Conservation (phyloP, 2,888 invertebrate species). For the Idaea dimidiata region DNA sequence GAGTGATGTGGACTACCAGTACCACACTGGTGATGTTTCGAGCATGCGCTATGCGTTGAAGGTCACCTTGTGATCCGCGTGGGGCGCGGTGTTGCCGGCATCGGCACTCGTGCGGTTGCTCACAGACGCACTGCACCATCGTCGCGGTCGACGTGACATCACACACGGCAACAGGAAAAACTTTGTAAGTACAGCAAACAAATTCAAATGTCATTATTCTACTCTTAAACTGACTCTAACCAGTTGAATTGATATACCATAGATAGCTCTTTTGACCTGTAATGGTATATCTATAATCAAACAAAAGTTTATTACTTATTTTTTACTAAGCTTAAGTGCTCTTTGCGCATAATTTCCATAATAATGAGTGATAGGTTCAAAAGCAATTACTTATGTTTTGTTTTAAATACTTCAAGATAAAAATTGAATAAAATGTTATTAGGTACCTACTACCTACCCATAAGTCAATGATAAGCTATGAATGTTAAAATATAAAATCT, state of each 20-base stretch:
- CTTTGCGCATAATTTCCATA: not conserved
- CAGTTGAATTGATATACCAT: not conserved
- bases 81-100: conserved; percentile 17
- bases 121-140: not conserved
- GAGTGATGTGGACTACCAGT: too few species aligned
- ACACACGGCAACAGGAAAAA: conserved; percentile 35
- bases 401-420: not conserved
- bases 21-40: conserved; percentile 44
- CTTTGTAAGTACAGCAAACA: conserved; percentile 16
- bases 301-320: not conserved
- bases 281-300: not conserved
- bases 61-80: conserved; percentile 63
- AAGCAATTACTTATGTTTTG: not conserved
- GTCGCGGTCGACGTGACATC: conserved; percentile 44
- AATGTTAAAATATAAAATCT: not conserved
- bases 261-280: not conserved
- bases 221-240: not conserved
- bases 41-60: conserved; percentile 69
- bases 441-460: not conserved
- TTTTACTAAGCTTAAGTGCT: not conserved
- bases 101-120: conserved; percentile 9
- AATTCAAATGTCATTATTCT: not conserved
- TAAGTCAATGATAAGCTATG: not conserved
- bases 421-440: not conserved
- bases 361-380: not conserved